Conservation (phyloP, 2,888 invertebrate genomes). For the Himalopsyche anomala region DNA sequence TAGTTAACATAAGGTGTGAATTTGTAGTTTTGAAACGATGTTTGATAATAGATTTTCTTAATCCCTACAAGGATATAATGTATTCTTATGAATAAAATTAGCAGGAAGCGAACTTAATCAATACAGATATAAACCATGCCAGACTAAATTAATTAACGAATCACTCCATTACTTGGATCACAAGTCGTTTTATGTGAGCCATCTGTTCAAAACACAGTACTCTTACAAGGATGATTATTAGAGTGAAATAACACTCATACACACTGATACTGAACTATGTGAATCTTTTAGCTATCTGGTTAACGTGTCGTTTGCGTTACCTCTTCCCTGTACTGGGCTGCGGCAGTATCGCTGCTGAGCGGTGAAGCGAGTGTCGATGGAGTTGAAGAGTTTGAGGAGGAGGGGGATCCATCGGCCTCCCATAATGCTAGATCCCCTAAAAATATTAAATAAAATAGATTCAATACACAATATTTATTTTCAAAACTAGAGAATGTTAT, state of each 20-base stretch:
- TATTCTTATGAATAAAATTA: neutral
- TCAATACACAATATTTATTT: neutral
- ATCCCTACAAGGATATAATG: no score
- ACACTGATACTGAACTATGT: neutral
- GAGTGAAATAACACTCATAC: neutral
- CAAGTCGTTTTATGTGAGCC: no score
- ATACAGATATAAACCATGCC: no score
- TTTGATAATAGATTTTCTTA: no score
- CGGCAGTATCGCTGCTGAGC: conserved; percentile 53
- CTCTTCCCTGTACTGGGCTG: conserved; percentile 63
- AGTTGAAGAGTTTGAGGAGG: conserved; percentile 59
- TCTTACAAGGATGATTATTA: neutral
- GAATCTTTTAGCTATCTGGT: no score
- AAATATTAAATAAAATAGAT: conserved; percentile 34
- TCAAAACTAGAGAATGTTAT: no score
- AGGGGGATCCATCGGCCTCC: conserved; percentile 56
- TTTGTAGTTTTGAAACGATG: no score
- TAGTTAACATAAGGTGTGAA: no score
- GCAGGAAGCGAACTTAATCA: no score
- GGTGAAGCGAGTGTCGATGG: conserved; percentile 60
- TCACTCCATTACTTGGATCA: no score
- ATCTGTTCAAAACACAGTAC: neutral
- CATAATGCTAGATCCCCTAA: conserved; percentile 62
- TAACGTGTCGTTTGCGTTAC: conserved; percentile 28
- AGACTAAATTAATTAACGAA: no score